Base-by-base conservation (phyloP, 2,113 vertebrate species). In the Eulacestoma nigropectus region DNA sequence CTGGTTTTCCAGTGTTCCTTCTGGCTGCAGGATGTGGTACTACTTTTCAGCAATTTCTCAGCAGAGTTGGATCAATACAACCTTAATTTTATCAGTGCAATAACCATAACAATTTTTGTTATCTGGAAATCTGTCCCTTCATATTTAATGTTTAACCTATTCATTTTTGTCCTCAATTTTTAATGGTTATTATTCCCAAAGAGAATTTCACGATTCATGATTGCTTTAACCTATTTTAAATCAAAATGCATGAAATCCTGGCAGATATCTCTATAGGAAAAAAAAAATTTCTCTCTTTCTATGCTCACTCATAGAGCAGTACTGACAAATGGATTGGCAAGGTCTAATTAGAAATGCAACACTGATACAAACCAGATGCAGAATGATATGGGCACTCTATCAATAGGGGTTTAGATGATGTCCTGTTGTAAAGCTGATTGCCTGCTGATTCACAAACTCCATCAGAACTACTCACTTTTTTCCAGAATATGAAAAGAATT, bases 311-410 rank as follows among this genome's bases (percentile, higher is more conserved):
- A 1, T 60, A 81, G 47, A 76, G 33, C 37, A 32, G 29, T 49
- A 69, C 15, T 37, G 73, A 81, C 42, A 88, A 90, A 96, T 16
- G 20, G 22, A 86, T 80, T 67, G 42, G 52, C 72, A 92, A 93
- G 18, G 47, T 84, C 53, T 89, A 87, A 82, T 91, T 87, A 91
- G 89, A 89, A 91, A 91, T 77, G 63, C 50, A 94, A 78, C 53
- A 39, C 52, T 88, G 76, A 93, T 86, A 44, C 17, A 89, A 92
- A 83, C 32, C 82, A 95, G 83, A 88, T 86, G 83, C 72, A 84
- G 85, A 86, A 80, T 39, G 33, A 86, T 87, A 77, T 41, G 47
- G 79, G 18, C 32, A 46, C 47, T 81, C 72, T 70, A 42, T 78
- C 80, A 47, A 2, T 41, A 46, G 21, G 26, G 35, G 18, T 60